Conservation (phyloP, 2,113 vertebrate species). For the Ciconia stormi region DNA sequence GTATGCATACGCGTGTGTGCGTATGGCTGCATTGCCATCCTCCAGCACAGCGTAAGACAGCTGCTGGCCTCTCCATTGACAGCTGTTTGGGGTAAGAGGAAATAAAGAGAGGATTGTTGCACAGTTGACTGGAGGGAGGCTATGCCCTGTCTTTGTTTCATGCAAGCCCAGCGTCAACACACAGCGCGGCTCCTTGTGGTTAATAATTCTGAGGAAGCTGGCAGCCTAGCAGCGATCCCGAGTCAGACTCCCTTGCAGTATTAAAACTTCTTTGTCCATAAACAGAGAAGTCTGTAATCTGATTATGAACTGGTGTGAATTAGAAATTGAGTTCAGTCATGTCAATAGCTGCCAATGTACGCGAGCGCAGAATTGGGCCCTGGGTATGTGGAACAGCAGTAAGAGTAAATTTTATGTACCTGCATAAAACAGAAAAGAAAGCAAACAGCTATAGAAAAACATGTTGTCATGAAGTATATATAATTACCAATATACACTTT, state of each 20-base stretch:
- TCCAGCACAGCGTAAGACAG: background rate
- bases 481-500: background rate
- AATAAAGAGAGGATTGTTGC: background rate
- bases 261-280: background rate
- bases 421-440: background rate
- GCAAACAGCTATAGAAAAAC: background rate
- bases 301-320: background rate
- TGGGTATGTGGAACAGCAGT: background rate
- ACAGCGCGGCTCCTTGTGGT: accelerated
- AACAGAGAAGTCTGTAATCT: background rate
- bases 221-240: background rate
- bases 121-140: background rate
- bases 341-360: background rate
- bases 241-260: background rate
- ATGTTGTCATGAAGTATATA: background rate
- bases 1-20: accelerated
- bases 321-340: background rate
- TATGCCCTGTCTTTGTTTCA: background rate
- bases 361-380: background rate
- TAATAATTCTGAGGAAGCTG: background rate
- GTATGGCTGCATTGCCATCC: accelerated
- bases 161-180: background rate
- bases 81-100: background rate
- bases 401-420: background rate
- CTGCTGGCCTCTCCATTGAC: background rate